phyloP scores from a whole-genome alignment of 2,797 vertebrate genomes.

The Pseudomugil gertrudae region DNA sequence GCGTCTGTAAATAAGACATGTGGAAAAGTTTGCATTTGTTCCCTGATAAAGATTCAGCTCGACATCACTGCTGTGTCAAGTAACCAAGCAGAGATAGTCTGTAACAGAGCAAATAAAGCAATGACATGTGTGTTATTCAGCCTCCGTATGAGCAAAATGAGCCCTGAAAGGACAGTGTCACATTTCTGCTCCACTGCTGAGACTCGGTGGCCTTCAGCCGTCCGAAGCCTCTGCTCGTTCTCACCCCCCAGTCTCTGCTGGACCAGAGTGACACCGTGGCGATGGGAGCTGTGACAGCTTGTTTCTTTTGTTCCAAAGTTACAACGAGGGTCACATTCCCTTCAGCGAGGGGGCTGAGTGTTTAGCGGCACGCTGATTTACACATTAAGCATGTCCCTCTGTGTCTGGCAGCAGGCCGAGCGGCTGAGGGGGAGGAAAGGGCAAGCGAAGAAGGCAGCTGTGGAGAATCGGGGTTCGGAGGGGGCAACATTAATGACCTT shows the following conservation, averaged over 20 bases:
- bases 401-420: slow-evolving; percentile 57
- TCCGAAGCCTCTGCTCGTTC: slow-evolving; percentile 47
- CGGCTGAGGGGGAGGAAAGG: neutral
- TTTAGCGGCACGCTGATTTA: slow-evolving; percentile 71
- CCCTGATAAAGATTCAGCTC: slow-evolving; percentile 1
- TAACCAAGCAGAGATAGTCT: slow-evolving; percentile 7
- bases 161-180: neutral
- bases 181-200: too few relatives aligned
- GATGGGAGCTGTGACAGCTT: slow-evolving; percentile 47
- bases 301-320: slow-evolving; percentile 68
- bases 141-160: slow-evolving; percentile 10
- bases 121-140: slow-evolving; percentile 4
- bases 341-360: slow-evolving; percentile 48
- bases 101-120: neutral
- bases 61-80: slow-evolving; percentile 9
- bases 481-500: slow-evolving; percentile 1
- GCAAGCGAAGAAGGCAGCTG: slow-evolving; percentile 18
- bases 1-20: neutral
- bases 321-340: slow-evolving; percentile 62
- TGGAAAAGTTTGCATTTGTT: neutral
- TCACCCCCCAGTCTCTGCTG: slow-evolving; percentile 52
- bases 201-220: slow-evolving; percentile 17
- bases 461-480: slow-evolving; percentile 16
- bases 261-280: slow-evolving; percentile 21
- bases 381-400: slow-evolving; percentile 59